Percentiles rank a stretch among this genome's conserved stretches.
Evolutionary conservation across 2,888 invertebrate species (phyloP).

Genomic region (Apeira syringaria): DNA sequence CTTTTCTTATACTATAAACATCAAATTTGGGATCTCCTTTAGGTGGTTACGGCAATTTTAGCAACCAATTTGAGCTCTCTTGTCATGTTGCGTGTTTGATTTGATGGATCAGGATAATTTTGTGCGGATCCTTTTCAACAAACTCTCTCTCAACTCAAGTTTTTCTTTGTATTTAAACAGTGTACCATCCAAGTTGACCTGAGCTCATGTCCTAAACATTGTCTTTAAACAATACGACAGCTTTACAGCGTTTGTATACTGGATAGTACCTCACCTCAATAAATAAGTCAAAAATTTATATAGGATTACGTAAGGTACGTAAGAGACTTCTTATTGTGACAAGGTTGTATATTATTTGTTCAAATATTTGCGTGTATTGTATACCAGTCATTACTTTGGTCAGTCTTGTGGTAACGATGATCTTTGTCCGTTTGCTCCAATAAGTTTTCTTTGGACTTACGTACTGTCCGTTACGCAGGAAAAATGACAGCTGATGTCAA

Average conservation of each 20-base stretch:
- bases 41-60: too few relatives aligned
- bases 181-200: neutral
- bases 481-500: constrained; percentile 68
- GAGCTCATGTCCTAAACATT: constrained; percentile 1
- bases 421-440: constrained; percentile 38
- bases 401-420: constrained; percentile 71
- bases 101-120: too few relatives aligned
- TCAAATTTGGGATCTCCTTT: too few relatives aligned
- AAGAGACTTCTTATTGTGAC: neutral
- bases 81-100: too few relatives aligned
- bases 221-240: constrained; percentile 19
- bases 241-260: constrained; percentile 5
- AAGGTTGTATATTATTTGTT: neutral
- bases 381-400: constrained; percentile 49
- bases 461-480: constrained; percentile 40
- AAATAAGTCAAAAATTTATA: neutral
- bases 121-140: too few relatives aligned
- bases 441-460: constrained; percentile 26
- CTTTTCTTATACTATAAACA: too few relatives aligned
- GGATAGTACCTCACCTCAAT: constrained; percentile 2
- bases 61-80: too few relatives aligned
- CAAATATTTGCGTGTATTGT: constrained; percentile 31
- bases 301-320: too few relatives aligned
- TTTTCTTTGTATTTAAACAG: too few relatives aligned
- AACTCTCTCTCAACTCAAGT: too few relatives aligned